These are phyloP conservation scores for Alexandromys oeconomus DNA, from an alignment of 2,797 vertebrate species.

Conservation along the genomic window DNA sequence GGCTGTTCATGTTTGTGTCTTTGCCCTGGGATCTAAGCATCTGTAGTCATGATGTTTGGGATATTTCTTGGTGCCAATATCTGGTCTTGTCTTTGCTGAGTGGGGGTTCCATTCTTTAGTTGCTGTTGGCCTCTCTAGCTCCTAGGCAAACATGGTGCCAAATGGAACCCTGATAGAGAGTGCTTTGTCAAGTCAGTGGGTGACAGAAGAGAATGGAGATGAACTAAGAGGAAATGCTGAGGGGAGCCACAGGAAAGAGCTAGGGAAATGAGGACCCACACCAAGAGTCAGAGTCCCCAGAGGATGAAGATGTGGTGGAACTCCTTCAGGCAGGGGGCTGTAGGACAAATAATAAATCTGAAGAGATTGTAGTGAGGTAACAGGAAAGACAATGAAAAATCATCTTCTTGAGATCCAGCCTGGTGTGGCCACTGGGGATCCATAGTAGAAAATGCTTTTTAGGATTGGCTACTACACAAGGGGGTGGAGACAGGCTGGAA, in stretches of 20 bases:
- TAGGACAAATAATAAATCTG: neutral
- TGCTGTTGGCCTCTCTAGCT: neutral
- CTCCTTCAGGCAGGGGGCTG: neutral
- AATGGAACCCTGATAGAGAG: neutral
- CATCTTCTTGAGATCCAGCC: neutral
- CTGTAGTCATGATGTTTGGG: neutral
- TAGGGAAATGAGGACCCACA: neutral
- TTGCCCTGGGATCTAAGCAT: neutral
- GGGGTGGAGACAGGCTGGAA: neutral
- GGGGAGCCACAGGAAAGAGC: neutral
- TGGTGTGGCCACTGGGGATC: neutral
- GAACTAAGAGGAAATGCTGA: neutral
- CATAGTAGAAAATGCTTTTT: neutral
- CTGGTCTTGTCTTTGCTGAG: neutral
- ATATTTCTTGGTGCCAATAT: neutral
- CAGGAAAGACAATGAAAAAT: neutral
- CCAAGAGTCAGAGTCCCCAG: neutral
- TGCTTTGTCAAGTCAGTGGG: neutral
- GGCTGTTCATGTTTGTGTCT: neutral
- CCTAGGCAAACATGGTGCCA: neutral
- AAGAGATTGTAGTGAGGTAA: neutral
- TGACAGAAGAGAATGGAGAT: neutral
- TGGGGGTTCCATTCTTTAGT: neutral
- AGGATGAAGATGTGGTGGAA: neutral
- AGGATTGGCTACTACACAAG: neutral